phyloP scores from a whole-genome alignment of 1,140 invertebrate species.

The Armadillidium nasatum region DNA sequence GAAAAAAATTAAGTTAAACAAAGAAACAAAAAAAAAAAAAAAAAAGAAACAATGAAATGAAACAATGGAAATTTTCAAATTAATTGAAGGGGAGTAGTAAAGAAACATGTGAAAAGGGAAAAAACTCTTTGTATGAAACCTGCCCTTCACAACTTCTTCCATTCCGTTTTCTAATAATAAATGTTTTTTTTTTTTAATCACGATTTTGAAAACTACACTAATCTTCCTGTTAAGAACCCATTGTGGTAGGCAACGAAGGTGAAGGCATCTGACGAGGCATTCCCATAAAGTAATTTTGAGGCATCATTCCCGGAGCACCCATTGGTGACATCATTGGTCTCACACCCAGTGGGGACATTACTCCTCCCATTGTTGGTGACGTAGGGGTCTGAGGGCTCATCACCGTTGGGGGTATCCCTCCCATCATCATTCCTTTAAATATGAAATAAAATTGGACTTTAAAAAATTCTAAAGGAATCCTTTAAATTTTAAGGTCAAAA shows the following conservation, averaged over 20 bases:
- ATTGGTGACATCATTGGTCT: not conserved
- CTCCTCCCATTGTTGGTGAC: not conserved
- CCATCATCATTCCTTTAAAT: not conserved
- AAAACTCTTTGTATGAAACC: no score
- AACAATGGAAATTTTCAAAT: no score
- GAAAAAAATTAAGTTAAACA: no score
- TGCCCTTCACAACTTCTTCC: not conserved
- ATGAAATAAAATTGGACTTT: not conserved
- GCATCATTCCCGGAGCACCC: not conserved
- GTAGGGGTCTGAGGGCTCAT: not conserved
- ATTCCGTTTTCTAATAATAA: not conserved
- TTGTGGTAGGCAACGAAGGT: not conserved
- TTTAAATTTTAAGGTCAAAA: not conserved
- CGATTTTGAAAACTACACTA: not conserved
- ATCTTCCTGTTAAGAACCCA: not conserved
- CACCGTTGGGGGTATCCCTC: not conserved
- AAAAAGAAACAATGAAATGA: no score
- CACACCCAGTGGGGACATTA: not conserved
- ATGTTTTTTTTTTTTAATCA: not conserved
- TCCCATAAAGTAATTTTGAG: not conserved
- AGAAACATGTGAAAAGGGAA: no score
- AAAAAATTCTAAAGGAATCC: not conserved
- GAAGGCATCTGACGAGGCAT: not conserved
- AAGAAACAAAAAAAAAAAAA: no score
- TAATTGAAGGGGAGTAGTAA: no score